Evolutionary conservation across 2,888 invertebrate genomes (phyloP), one percentile per base, ranked within the genome.

Genomic region (Malthinus seriepunctatus): DNA sequence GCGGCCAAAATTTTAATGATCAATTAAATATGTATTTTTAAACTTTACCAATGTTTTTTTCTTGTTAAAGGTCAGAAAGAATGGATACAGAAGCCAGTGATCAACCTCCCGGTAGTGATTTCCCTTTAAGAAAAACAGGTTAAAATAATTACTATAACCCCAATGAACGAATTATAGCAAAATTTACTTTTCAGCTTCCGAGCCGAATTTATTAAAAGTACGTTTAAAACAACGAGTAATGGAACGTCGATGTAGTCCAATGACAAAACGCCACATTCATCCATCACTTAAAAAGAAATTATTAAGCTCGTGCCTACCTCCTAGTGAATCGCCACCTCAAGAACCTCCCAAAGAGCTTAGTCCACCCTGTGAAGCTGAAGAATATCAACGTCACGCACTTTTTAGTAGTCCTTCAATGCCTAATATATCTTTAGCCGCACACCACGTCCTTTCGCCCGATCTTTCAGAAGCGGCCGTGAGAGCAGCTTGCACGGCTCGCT

Each of bases 391-490:
- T 38, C 76, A 76, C 63, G 76, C 90, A 61, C 85, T 96, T 63
- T 96, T 96, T 83, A 94, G 93, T 70, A 95, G 95, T 71, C 96
- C 96, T 56, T 96, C 96, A 72, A 89, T 97, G 90, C 97, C 97
- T 73, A 97, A 97, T 83, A 97, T 97, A 77, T 95, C 95, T 62
- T 83, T 97, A 71, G 96, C 79, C 23, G 72, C 74, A 44, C 77
- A 77, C 62, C 78, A 78, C 57, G 72, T 83, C 23, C 68, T 75
- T 44, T 70, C 71, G 7, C 75, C 77, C 3, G 78, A 79, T 42
- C 87, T 91, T 56, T 88, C 89, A 32, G 93, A 93, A 76, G 90
- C 92, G 58, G 92, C 91, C 75, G 85, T 90, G 45, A 83, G 90
- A 66, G 88, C 88, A 10, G 86, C 88, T 44, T 86, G 86, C 69